These are phyloP conservation scores for Hydropotes inermis DNA, from an alignment of 2,113 vertebrate genomes.

Conservation along the genomic window DNA sequence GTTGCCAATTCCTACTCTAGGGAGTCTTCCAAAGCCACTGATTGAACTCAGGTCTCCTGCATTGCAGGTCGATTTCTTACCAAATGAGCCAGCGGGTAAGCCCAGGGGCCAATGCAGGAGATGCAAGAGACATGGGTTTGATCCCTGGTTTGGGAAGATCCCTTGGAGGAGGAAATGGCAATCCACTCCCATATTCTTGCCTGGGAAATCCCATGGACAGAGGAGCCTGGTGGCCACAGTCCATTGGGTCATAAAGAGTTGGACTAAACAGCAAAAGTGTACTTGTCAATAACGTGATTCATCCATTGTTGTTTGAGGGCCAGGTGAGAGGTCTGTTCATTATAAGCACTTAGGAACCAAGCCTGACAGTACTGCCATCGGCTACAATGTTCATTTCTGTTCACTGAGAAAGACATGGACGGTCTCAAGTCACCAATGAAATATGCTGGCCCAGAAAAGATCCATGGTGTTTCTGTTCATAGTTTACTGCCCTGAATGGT, in stretches of 20 bases:
- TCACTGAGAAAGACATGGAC: not conserved
- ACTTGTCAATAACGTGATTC: not conserved
- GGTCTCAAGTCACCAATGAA: not conserved
- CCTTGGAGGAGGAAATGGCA: not conserved
- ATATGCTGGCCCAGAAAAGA: not conserved
- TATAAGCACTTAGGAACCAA: too few species aligned
- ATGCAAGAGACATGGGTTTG: not conserved
- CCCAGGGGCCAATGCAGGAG: not conserved
- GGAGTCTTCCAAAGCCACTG: not conserved
- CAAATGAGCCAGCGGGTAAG: not conserved
- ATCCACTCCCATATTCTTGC: not conserved
- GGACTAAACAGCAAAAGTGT: not conserved
- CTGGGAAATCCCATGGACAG: not conserved
- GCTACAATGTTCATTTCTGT: not conserved
- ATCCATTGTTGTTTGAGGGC: not conserved
- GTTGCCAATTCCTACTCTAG: not conserved
- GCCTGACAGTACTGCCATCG: not conserved
- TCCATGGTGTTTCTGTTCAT: not conserved
- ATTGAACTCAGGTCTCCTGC: not conserved
- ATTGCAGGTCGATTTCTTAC: not conserved
- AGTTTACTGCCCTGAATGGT: not conserved
- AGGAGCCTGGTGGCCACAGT: not conserved
- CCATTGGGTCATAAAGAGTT: not conserved
- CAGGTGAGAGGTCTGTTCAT: not conserved
- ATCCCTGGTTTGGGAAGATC: not conserved